Percentiles rank a stretch among this genome's conserved stretches.
Evolutionary conservation across 2,113 vertebrate species (phyloP).

Genomic region (Tenrec ecaudatus): DNA sequence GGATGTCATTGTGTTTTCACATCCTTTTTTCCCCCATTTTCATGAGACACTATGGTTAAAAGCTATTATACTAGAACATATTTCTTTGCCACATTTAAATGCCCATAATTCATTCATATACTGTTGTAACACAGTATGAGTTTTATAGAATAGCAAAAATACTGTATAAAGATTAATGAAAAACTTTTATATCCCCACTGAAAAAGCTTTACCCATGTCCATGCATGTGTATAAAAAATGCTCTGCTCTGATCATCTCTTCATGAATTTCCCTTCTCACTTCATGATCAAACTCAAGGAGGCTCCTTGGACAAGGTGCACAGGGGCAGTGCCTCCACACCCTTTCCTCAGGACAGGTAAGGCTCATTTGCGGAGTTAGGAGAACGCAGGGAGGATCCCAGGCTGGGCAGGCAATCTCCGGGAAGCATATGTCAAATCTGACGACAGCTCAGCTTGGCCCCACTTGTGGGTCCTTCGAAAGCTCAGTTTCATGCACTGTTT

Average conservation of each 20-base stretch:
- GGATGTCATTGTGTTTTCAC: not conserved
- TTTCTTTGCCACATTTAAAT: slow-evolving; percentile 40
- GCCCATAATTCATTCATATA: not conserved
- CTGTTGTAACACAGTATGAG: not conserved
- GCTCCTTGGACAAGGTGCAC: not conserved
- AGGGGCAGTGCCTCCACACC: not conserved
- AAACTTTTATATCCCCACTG: not conserved
- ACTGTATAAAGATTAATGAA: slow-evolving; percentile 8
- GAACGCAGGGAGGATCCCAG: not conserved
- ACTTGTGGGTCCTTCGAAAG: accelerated
- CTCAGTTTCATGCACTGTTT: not conserved
- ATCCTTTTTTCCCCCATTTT: not conserved
- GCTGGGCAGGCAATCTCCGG: not conserved
- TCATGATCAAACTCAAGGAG: not conserved
- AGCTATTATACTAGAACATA: not conserved
- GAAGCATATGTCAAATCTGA: not conserved
- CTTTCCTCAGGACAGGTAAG: accelerated
- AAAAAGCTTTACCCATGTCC: not conserved
- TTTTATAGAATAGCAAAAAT: slow-evolving; percentile 12
- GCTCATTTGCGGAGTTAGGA: no score
- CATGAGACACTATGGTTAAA: not conserved
- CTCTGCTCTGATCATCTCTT: not conserved
- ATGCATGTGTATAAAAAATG: no score
- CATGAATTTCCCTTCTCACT: not conserved
- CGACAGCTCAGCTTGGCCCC: not conserved